A percentile compares a stretch with the other conserved stretches of the same genome.
These are phyloP conservation scores for Vimba vimba DNA, from an alignment of 2,113 vertebrate genomes.

Conservation along the genomic window DNA sequence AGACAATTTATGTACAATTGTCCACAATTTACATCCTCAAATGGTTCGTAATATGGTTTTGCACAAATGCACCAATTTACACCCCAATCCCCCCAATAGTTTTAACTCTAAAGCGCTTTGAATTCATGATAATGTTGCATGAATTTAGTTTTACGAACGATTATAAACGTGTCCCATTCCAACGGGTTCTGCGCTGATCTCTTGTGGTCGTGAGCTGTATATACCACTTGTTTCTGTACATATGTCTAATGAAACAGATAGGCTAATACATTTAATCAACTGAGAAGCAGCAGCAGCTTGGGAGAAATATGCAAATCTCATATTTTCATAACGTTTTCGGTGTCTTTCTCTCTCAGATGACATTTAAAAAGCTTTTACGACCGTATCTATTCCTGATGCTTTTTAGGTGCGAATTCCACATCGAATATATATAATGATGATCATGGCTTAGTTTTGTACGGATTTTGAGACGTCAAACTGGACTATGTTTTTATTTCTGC, in stretches of 20 bases:
- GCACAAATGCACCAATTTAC: not conserved
- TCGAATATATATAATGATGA: constrained; percentile 25
- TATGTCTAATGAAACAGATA: constrained; percentile 67
- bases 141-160: not conserved
- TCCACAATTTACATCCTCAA: not conserved
- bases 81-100: no score
- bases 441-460: constrained; percentile 47
- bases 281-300: constrained; percentile 61
- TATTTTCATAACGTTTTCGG: constrained; percentile 54
- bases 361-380: constrained; percentile 67
- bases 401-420: constrained; percentile 34
- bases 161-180: not conserved
- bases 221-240: constrained; percentile 72
- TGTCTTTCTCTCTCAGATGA: constrained; percentile 51
- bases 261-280: constrained; percentile 69
- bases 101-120: not conserved
- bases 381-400: constrained; percentile 50
- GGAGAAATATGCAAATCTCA: constrained; percentile 76
- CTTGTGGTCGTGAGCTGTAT: constrained; percentile 73
- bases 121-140: no score
- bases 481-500: constrained; percentile 9
- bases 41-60: not conserved
- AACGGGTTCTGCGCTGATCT: constrained; percentile 64
- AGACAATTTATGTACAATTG: not conserved
- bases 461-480: constrained; percentile 33